Base-by-base conservation (phyloP, 1,140 invertebrate species). In the Microplitis demolitor region DNA sequence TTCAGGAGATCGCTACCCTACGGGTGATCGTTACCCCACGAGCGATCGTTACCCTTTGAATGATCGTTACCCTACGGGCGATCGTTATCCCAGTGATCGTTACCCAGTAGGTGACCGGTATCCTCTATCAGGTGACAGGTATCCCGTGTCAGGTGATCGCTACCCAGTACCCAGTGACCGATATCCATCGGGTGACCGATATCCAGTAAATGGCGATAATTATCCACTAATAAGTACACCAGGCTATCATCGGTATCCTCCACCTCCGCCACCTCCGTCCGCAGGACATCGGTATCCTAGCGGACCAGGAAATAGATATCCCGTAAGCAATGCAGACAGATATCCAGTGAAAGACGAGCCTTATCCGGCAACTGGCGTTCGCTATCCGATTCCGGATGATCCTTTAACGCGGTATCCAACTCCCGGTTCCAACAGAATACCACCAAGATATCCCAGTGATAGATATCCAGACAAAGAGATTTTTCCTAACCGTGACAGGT, bases 181-280 rank as follows among this genome's bases (percentile, higher is more conserved):
- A 69, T 85, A 84, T 66, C 80, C 82, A 8, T 69, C 74, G 14
- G 9, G 66, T 4, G 83, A 84, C 60, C 75, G 82, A 76, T 88
- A 88, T 74, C 86, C 87, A n/a, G 78, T 80, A 8, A 76, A 73
- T 50, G 85, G 84, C 74, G 86, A 78, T 87, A 87, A 61, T 50
- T 72, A 72, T 45, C 71, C 71, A 0, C 35, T 14, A 14, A 16
- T 62, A n/a, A 63, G 62, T 3, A 45, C 13, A 16, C 37, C 45
- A 5, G 74, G 58, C 3, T 68, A 69, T 16, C 56, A 77, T 33
- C 60, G 79, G 64, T 83, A 81, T 78, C 71, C 78, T 5, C 70
- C 71, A 14, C 39, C 39, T 45, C 39, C 39, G 6, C 6, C 11
- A 11, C 11, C 6, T 8, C 39, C 39, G 11, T 45, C 39, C 4